A percentile compares a stretch with the other conserved stretches of the same genome.
Evolutionary conservation across 2,113 vertebrate species (phyloP).

Genomic region (Entosphenus tridentatus): DNA sequence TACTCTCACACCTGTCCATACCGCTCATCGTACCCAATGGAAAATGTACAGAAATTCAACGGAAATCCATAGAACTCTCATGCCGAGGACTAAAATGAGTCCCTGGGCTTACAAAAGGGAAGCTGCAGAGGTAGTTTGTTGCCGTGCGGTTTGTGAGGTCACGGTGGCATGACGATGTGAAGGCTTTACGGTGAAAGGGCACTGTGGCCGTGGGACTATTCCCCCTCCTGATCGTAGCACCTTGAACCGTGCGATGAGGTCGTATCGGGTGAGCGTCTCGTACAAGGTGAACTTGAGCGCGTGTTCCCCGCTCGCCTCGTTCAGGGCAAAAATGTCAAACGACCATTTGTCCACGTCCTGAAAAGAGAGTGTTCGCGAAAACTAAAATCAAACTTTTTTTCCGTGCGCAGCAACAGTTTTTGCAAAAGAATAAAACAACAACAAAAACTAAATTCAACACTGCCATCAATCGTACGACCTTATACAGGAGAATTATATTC

Average conservation of each 20-base stretch:
- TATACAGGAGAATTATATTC: not conserved
- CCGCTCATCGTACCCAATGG: no score
- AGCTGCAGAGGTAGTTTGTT: no score
- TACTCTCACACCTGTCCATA: no score
- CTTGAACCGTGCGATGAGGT: constrained; percentile 90
- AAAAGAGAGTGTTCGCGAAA: constrained; percentile 10
- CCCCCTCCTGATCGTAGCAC: constrained; percentile 16
- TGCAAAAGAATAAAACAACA: not conserved
- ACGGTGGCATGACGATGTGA: no score
- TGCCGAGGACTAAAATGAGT: no score
- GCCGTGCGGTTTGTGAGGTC: no score
- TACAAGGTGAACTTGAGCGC: constrained; percentile 96
- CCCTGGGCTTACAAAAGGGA: no score
- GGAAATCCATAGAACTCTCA: no score
- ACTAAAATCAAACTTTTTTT: not conserved
- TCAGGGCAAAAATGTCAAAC: constrained; percentile 81
- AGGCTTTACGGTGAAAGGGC: no score
- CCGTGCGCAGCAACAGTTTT: not conserved
- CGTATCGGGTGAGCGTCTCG: constrained; percentile 83
- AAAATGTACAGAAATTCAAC: no score
- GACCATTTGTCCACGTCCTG: constrained; percentile 91
- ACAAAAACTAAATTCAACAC: not conserved
- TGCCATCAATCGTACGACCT: not conserved
- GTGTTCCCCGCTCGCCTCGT: constrained; percentile 75
- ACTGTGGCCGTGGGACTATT: no score